These are phyloP conservation scores for Phengaris arion DNA, from an alignment of 2,888 invertebrate species.

Conservation along the genomic window DNA sequence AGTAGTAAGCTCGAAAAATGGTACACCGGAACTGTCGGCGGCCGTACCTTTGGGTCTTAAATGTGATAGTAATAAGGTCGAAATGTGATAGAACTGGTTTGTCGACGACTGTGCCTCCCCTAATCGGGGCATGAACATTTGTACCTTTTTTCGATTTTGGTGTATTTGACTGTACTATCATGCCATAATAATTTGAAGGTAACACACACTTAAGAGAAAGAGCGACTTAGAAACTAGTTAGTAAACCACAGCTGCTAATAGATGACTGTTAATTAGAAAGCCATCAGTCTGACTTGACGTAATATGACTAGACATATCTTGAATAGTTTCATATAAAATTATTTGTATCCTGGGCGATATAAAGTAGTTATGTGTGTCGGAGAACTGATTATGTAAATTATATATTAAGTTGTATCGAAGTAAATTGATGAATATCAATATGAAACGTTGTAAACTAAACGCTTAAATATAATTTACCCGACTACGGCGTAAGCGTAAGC, in stretches of 20 bases:
- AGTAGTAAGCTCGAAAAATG: too few species aligned
- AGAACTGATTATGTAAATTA: neutral
- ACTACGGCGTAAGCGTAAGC: too few species aligned
- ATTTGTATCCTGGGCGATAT: neutral
- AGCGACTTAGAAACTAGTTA: neutral
- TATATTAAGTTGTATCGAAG: neutral
- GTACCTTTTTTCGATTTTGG: too few species aligned
- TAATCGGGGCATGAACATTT: neutral
- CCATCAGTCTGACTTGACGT: conserved; percentile 2
- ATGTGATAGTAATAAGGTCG: neutral
- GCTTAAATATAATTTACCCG: too few species aligned
- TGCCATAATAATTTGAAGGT: too few species aligned
- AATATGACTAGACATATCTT: neutral
- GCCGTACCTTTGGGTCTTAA: neutral
- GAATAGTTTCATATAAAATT: neutral
- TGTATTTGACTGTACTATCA: neutral
- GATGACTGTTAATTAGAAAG: conserved; percentile 17
- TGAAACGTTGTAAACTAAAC: too few species aligned
- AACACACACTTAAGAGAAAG: neutral
- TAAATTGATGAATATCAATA: too few species aligned
- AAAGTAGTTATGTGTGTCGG: neutral
- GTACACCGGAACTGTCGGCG: too few species aligned
- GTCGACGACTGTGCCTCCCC: neutral
- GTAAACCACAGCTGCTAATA: conserved; percentile 18
- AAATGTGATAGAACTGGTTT: neutral